phyloP scores from a whole-genome alignment of 2,888 invertebrate genomes.

The Petrolisthes manimaculis region DNA sequence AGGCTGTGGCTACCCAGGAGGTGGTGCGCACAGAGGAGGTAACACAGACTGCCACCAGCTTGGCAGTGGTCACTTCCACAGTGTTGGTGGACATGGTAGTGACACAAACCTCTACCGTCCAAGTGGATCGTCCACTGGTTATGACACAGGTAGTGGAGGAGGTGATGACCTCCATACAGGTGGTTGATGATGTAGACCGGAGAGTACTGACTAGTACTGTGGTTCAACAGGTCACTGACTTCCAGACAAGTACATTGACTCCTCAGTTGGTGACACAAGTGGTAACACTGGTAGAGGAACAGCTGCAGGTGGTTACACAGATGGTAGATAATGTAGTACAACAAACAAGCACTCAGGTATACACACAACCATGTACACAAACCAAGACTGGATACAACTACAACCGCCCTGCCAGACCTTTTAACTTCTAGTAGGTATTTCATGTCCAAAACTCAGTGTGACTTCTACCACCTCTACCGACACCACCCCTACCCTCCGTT shows the following conservation, averaged over 20 bases:
- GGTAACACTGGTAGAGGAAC: slow-evolving; percentile 30
- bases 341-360: slow-evolving; percentile 40
- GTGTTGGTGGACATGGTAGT: slow-evolving; percentile 27
- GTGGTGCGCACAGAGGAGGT: slow-evolving; percentile 48
- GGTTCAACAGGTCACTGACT: slow-evolving; percentile 36
- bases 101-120: slow-evolving; percentile 30
- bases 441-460: neutral
- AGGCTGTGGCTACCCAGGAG: slow-evolving; percentile 41
- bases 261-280: slow-evolving; percentile 38
- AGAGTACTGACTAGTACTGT: slow-evolving; percentile 49
- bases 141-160: slow-evolving; percentile 47
- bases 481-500: neutral
- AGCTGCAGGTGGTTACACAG: slow-evolving; percentile 41
- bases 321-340: slow-evolving; percentile 36
- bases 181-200: slow-evolving; percentile 49
- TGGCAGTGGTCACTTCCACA: slow-evolving; percentile 48
- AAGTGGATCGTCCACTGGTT: slow-evolving; percentile 42
- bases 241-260: slow-evolving; percentile 51
- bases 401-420: slow-evolving; percentile 46
- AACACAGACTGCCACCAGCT: slow-evolving; percentile 40
- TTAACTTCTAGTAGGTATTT: slow-evolving; percentile 18
- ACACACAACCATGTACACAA: slow-evolving; percentile 49
- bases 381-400: slow-evolving; percentile 53
- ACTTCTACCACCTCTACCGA: neutral
- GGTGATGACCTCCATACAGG: slow-evolving; percentile 48